These are phyloP conservation scores for Nomada fucata DNA, from an alignment of 2,888 invertebrate genomes.

Conservation along the genomic window DNA sequence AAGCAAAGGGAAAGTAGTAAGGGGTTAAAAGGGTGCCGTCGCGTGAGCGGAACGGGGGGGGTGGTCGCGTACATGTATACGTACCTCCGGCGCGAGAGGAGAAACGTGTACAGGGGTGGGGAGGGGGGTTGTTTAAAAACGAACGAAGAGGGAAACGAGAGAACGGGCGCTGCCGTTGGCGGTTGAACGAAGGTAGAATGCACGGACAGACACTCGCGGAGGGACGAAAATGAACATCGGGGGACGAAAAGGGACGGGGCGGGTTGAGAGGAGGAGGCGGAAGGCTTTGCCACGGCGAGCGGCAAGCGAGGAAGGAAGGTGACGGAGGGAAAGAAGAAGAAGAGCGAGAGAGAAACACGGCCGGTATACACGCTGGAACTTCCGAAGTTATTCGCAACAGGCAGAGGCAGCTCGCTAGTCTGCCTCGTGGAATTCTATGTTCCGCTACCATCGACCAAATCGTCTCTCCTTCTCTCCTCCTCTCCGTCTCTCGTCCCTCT, in stretches of 20 bases:
- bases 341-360: constrained; percentile 42
- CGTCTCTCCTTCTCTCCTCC: constrained; percentile 11
- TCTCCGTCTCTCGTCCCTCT: neutral
- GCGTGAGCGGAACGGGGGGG: neutral
- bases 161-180: neutral
- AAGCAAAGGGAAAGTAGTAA: constrained; percentile 25
- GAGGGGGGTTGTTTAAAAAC: neutral
- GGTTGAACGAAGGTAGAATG: neutral
- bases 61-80: neutral
- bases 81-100: neutral
- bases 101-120: constrained; percentile 5
- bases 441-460: constrained; percentile 34
- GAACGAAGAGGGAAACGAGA: constrained; percentile 16
- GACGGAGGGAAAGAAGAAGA: constrained; percentile 37
- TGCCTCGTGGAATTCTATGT: constrained; percentile 73
- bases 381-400: constrained; percentile 78
- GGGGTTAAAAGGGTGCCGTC: constrained; percentile 36
- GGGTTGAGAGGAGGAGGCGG: constrained; percentile 8
- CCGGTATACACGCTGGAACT: constrained; percentile 68
- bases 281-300: constrained; percentile 13
- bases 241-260: constrained; percentile 16
- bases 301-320: constrained; percentile 10
- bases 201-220: neutral
- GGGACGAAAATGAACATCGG: neutral
- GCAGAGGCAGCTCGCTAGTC: constrained; percentile 75